Base-by-base conservation (phyloP, 2,113 vertebrate genomes). In the Turnix velox region DNA sequence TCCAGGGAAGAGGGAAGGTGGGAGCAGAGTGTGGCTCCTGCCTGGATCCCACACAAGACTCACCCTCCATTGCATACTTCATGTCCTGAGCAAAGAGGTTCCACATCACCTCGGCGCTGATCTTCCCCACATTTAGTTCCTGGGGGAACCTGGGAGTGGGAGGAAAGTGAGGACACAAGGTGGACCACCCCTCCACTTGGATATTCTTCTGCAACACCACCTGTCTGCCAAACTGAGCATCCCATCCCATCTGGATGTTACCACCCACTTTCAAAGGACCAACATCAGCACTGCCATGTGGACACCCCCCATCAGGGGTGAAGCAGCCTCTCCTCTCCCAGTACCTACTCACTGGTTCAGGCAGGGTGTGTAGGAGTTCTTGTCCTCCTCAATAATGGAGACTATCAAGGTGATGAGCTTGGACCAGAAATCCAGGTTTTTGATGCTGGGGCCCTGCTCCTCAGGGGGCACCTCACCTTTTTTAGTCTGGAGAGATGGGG, bases 51-150 rank as follows among this genome's bases (percentile, higher is more conserved):
- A 28, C 4, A 5, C 8, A 8, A 5, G 10, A 95, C 98, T 98
- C 95, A 99, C 99, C 99, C 96, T 99, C 99, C 99, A 99, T 99
- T 1, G 99, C 99, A 1, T 99, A 99, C 97, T 99, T 99, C 99
- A 99, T 99, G 96, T 99, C 99, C 95, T 99, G 99, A 95, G 99
- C 99, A 96, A 99, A 99, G 91, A 99, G 98, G 91, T 99, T 99
- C 99, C 99, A 99, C 99, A 99, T 99, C 78, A 99, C 99, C 94
- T 99, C 99, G 0, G 99, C 99, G 0, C 99, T 99, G 97, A 99
- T 99, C 97, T 99, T 99, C 57, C 99, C 99, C 90, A 99, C 99
- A 1, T 99, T 99, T 76, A 99, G 97, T 51, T 99, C 99, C 95
- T 99, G 99, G 35, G 98, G 99, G 95, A 99, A 99, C 96, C 99